Percentiles rank a stretch among this genome's conserved stretches.
These are phyloP conservation scores for Ditylenchus dipsaci DNA, from an alignment of 1,140 invertebrate genomes.

Conservation along the genomic window DNA sequence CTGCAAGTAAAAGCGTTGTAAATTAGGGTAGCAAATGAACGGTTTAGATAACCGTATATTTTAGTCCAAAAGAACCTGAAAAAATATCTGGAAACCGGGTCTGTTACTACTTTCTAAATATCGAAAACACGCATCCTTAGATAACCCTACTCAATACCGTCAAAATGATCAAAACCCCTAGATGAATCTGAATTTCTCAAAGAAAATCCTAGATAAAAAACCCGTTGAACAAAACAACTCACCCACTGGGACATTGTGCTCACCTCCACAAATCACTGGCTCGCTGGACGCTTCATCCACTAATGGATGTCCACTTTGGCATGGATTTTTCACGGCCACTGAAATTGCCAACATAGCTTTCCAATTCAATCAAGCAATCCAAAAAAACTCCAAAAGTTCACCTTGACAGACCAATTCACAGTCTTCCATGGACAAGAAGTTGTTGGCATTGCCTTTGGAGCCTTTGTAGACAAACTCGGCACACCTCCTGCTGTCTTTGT, in stretches of 20 bases:
- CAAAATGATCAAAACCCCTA: too few species aligned
- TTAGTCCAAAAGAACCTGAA: too few species aligned
- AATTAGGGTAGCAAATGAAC: too few species aligned
- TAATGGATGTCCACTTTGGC: conserved; percentile 45
- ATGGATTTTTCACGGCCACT: conserved; percentile 46
- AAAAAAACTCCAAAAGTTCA: conserved; percentile 28
- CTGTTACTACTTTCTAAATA: too few species aligned
- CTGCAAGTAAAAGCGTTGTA: background rate
- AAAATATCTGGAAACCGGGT: too few species aligned
- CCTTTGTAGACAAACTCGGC: conserved; percentile 50
- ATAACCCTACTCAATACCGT: too few species aligned
- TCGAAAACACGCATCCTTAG: too few species aligned
- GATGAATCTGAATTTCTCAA: too few species aligned
- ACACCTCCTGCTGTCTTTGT: conserved; percentile 42
- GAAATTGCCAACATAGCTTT: conserved; percentile 8
- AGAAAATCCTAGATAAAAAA: too few species aligned
- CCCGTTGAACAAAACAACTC: too few species aligned
- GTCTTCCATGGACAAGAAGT: conserved; percentile 49
- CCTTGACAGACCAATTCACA: conserved; percentile 54
- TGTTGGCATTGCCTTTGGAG: conserved; percentile 52
- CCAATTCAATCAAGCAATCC: too few species aligned
- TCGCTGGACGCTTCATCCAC: conserved; percentile 42
- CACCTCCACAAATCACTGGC: conserved; percentile 52
- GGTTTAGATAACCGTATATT: too few species aligned
- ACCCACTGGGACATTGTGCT: conserved; percentile 33